phyloP scores from a whole-genome alignment of 2,113 vertebrate genomes.

The Nesoenas mayeri region DNA sequence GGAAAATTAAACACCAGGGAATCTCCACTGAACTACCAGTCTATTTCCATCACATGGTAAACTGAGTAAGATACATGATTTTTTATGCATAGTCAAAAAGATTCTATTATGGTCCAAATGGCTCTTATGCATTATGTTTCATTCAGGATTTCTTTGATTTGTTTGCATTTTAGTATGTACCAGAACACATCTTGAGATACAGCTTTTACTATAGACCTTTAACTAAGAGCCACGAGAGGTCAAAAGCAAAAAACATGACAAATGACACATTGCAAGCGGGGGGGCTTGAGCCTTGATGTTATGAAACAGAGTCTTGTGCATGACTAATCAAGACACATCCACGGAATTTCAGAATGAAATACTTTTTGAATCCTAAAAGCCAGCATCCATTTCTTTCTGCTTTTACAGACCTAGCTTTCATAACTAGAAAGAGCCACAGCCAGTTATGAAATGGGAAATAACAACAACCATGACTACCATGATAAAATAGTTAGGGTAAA shows the following conservation, averaged over 20 bases:
- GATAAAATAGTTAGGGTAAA: not conserved
- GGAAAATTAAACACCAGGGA: not conserved
- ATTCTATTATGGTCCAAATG: not conserved
- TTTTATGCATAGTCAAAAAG: not conserved
- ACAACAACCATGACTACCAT: not conserved
- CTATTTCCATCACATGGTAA: not conserved
- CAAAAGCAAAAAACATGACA: not conserved
- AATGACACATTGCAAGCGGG: not conserved
- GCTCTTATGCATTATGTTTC: not conserved
- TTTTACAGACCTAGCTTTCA: not conserved
- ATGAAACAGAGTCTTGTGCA: conserved; percentile 35
- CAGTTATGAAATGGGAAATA: not conserved
- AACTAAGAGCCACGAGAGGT: not conserved
- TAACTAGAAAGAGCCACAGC: not conserved
- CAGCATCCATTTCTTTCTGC: not conserved
- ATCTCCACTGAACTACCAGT: not conserved
- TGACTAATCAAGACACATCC: conserved; percentile 61
- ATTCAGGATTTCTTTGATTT: not conserved
- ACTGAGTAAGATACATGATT: not conserved
- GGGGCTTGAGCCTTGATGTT: conserved; percentile 1
- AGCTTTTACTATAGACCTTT: not conserved
- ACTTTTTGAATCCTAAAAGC: conserved; percentile 31
- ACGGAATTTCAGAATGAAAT: conserved; percentile 39
- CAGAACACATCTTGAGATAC: not conserved
- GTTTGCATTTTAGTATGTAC: not conserved